Evolutionary conservation across 2,797 vertebrate genomes (phyloP), one percentile per base, ranked within the genome.

Genomic region (Acrossocheilus wenchowensis): DNA sequence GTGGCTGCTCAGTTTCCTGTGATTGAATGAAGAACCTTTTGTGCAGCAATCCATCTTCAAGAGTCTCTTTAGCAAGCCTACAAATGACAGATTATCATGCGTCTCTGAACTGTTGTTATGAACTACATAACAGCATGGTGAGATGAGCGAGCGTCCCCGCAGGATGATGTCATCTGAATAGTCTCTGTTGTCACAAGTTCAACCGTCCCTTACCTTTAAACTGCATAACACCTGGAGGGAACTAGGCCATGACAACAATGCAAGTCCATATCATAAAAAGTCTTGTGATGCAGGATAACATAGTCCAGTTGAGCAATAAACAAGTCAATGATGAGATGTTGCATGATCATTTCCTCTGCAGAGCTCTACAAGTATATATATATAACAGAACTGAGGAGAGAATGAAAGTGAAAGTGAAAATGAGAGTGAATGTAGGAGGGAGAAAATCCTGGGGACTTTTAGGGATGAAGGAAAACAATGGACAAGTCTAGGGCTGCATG

Each of bases 101-200:
- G 71, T 57, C 69, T 78, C 81, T 69, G 19, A 19, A 73, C 30
- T 23, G 72, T 64, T 69, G 83, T 66, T 52, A 50, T n/a, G 36
- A 74, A 17, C 74, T 36, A 19, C 36, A 21, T 4, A 71, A 66
- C 34, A 77, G 69, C 23, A 39, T 30, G 26, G 62, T 14, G 26
- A 64, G 26, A 68, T 36, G 34, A 68, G 66, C 15, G 3, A n/a
- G 50, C 15, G 72, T 85, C 84, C 21, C 81, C 43, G 11, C 36
- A 75, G 83, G 89, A 86, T 90, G 88, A 89, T 75, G 86, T 87
- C 87, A 89, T 77, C 75, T 6, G 8, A 68, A n/a, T 14, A 45
- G 57, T 41, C 14, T 66, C 64, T 15, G 30, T 77, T 14, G 11
- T 66, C 36, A 23, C 12, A 39, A 10, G 5, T 12, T 26, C 11